Conservation (phyloP, 2,113 vertebrate species). For the Camelus dromedarius region DNA sequence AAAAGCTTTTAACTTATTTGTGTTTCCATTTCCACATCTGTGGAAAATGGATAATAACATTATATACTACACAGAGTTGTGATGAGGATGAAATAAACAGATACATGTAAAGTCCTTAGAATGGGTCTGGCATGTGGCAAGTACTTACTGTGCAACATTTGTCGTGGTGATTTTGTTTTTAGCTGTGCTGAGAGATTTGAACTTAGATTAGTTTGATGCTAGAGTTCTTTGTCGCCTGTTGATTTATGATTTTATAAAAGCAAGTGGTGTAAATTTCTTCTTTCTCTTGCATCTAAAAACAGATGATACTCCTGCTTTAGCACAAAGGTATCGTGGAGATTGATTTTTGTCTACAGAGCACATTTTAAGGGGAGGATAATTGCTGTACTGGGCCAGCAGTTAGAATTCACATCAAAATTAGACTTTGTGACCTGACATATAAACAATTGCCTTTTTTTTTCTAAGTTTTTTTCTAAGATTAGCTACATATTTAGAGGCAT, state of each 20-base stretch:
- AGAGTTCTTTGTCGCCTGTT: not conserved
- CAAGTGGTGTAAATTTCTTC: not conserved
- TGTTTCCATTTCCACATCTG: not conserved
- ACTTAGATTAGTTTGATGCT: not conserved
- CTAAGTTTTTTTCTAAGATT: not conserved
- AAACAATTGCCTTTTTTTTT: conserved; percentile 8
- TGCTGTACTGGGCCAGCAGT: not conserved
- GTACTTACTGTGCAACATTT: not conserved
- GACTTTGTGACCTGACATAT: not conserved
- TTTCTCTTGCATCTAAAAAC: not conserved
- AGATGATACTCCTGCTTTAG: not conserved
- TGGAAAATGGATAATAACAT: not conserved
- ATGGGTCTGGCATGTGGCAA: not conserved
- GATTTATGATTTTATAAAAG: not conserved
- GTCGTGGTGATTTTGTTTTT: not conserved
- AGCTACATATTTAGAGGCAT: not conserved
- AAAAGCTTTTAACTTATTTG: not conserved
- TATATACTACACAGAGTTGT: not conserved
- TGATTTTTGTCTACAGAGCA: not conserved
- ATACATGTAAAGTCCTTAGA: not conserved
- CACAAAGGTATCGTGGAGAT: not conserved
- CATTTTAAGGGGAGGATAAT: conserved; percentile 12
- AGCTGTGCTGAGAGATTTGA: not conserved
- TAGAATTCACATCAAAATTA: conserved; percentile 25
- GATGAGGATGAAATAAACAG: not conserved